These are phyloP conservation scores for Apamea sordens DNA, from an alignment of 2,888 invertebrate genomes.

Conservation along the genomic window DNA sequence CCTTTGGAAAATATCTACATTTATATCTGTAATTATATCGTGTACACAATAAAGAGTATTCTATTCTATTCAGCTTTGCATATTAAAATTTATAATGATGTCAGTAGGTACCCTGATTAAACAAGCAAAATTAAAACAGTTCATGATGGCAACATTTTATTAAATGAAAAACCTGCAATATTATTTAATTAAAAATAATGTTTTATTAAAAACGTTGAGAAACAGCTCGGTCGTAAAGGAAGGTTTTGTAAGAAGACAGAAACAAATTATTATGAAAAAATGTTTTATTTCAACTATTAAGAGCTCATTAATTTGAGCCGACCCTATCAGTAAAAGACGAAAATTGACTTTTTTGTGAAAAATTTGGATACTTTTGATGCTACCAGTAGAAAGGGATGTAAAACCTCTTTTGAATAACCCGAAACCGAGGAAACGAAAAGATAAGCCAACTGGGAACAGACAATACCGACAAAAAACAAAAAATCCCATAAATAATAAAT, in stretches of 20 bases:
- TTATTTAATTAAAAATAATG: slow-evolving; percentile 57
- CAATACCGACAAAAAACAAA: neutral
- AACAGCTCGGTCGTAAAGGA: slow-evolving; percentile 19
- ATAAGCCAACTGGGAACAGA: neutral
- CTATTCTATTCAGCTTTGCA: neutral
- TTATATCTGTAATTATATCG: too few species aligned
- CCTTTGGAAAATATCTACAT: too few species aligned
- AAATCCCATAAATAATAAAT: slow-evolving; percentile 6
- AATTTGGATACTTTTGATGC: neutral
- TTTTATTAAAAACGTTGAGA: slow-evolving; percentile 41
- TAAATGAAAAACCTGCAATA: slow-evolving; percentile 35
- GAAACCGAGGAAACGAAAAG: neutral
- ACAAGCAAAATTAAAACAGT: slow-evolving; percentile 54
- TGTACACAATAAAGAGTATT: too few species aligned
- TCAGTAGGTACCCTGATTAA: slow-evolving; percentile 24
- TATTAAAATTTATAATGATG: slow-evolving; percentile 32
- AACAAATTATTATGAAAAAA: neutral
- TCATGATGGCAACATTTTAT: slow-evolving; percentile 39
- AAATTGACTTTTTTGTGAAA: neutral
- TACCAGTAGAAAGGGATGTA: neutral
- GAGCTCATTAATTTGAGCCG: neutral
- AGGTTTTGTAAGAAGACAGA: neutral
- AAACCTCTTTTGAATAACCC: neutral
- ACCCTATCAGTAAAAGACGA: neutral
- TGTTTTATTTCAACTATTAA: neutral